Evolutionary conservation across 1,140 invertebrate genomes (phyloP), one percentile per base, ranked within the genome.

Genomic region (Trichomalopsis sarcophagae): DNA sequence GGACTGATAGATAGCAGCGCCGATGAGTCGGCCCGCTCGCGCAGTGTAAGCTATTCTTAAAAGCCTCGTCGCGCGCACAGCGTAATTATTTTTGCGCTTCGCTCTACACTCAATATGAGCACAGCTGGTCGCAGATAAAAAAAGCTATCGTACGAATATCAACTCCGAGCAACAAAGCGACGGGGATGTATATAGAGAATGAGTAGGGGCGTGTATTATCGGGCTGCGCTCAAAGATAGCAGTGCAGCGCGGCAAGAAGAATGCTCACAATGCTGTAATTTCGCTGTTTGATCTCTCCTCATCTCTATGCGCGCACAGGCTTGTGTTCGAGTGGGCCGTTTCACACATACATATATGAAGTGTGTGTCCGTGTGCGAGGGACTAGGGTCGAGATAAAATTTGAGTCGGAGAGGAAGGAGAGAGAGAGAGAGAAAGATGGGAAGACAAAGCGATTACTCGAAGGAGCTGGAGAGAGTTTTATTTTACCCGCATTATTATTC

Each of bases 401-500:
- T 79, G 23, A 84, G 75, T 78, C 76, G 62, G 71, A 11, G 27
- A n/a, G 55, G 73, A 71, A 71, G 55, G 85, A 79, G 74, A 84
- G 80, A 68, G 82, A 27, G 23, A n/a, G 33, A 27, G 0, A 74
- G 36, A 23, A 2, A 69, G 62, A 79, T 55, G 17, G 68, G 7
- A 79, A 79, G 82, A 79, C 75, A 73, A 79, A 84, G 75, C 68
- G 68, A 84, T 84, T 69, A 84, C 23, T 44, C 3, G 30, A 47
- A 77, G 40, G 21, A 47, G 17, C 17, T 23, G 21, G 5, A 50
- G 14, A 86, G 86, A 87, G 88, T 91, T 92, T 91, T 92, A 90
- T 92, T 92, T 90, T 89, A 90, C 89, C 90, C 91, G 91, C 91
- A 92, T 92, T 92, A 92, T 91, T 92, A 91, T 92, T 92, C 91